Base-by-base conservation (phyloP, 2,113 vertebrate species). In the Clupea harengus region DNA sequence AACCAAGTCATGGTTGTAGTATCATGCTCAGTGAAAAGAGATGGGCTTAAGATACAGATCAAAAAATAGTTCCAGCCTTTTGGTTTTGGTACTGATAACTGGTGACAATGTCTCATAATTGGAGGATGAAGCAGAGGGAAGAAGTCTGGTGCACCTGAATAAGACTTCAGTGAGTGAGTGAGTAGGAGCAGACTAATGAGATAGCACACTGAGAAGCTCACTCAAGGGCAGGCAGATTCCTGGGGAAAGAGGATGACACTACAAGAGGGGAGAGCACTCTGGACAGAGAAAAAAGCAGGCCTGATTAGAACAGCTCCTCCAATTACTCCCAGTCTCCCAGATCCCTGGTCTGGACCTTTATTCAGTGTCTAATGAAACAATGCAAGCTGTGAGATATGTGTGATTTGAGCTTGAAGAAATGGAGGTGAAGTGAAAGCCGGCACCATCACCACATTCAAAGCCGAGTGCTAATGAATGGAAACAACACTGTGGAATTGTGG, bases 301-400 rank as follows among this genome's bases (percentile, higher is more conserved):
- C 60, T 67, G 25, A 67, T 67, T 67, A 67, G 64, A 67, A 67
- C 64, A 67, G 64, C n/a, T 10, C 28, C 64, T 67, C 64, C 64
- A 67, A 67, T 67, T 67, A 67, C 64, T 67, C n/a, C 10, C 64
- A 9, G 11, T 28, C n/a, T 28, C n/a, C n/a, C 20, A 11, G 64
- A 67, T 67, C 64, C 64, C n/a, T 28, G 25, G 0, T 9, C 64
- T 25, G n/a, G 10, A 28, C 25, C n/a, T 28, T 25, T 2, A 67
- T 25, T 28, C 64, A 25, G 6, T 25, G 54, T 60, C 3, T 7
- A 13, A 67, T 25, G 8, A 9, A 9, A 67, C 6, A 28, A 3
- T 9, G 64, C 10, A 10, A 10, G 6, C 7, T 25, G 11, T 67
- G 25, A 1, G 25, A 28, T n/a, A 25, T 64, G 22, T n/a, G 60